Base-by-base conservation (phyloP, 2,113 vertebrate species). In the Centropristis striata region DNA sequence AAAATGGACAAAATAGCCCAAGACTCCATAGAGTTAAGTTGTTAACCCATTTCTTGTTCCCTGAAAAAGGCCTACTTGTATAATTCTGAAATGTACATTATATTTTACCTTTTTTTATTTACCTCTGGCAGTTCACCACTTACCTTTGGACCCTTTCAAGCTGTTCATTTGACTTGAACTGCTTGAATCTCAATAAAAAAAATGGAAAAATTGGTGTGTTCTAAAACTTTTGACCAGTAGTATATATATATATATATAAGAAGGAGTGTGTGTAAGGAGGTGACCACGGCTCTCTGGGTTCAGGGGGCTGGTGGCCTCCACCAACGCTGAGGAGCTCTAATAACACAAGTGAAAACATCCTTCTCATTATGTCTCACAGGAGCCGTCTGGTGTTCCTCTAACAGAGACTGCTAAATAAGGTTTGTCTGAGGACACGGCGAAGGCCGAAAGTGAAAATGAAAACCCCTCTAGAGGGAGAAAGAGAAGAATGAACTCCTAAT, bases 261-360 rank as follows among this genome's bases (percentile, higher is more conserved):
- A 32, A 4, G 51, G 67, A 70, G 61, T 32, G 39, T 11, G 32
- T 5, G 20, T 4, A 67, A 71, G 70, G 74, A 68, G 78, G 55
- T 64, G 87, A 76, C 78, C 73, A 25, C 57, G 47, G 73, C 68
- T 12, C 47, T 74, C 78, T 67, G 28, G 69, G 79, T 71, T 71
- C 42, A 44, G 32, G 47, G 58, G 47, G 58, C 28, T 41, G 49
- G 57, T 4, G 61, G 67, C 63, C 80, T 86, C 42, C 32, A 20
- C 46, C 51, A 46, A 71, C 41, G 21, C 32, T 7, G 44, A 66
- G 78, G 75, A 88, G 75, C 80, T 84, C 54, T 77, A 89, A 89
- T 65, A 89, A 84, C 74, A 68, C 78, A 61, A 84, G 75, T 63
- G 79, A 80, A 89, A 84, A 86, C 89, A 80, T 90, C 81, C 77